Base-by-base conservation (phyloP, 1,140 invertebrate genomes). In the Neotoxoptera formosana region DNA sequence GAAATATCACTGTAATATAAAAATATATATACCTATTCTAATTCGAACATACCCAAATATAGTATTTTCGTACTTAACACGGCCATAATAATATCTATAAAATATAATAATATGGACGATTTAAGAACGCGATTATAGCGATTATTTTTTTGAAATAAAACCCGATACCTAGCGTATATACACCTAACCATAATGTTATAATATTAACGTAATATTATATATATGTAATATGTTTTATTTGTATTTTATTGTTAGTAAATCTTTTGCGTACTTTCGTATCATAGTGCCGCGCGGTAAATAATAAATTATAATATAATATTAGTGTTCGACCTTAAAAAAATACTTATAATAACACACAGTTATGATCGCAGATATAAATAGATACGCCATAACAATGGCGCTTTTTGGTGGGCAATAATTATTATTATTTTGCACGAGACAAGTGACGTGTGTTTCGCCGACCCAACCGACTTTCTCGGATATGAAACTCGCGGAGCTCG, bases 1-100 rank as follows among this genome's bases (percentile, higher is more conserved):
- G 60, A 90, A 67, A 67, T 90, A 90, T 90, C 36, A 67, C 89
- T 90, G 81, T 23, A 21, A 41, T 90, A 67, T n/a, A 45, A 90
- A 45, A 34, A 41, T 90, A 45, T 90, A n/a, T n/a, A n/a, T n/a
- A n/a, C n/a, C n/a, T n/a, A 36, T 60, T 41, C 8, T 45, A 45
- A 67, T 90, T 67, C 67, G 14, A 45, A 23, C 87, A 25, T 89
- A 56, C 21, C 30, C 48, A 53, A 89, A 89, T 89, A 41, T 23
- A 51, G 30, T 30, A 23, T 88, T 21, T 51, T 88, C 34, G 25
- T 34, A 23, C 30, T 76, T 76, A n/a, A 76, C 30, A 76, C 60
- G 11, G 30, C 60, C 14, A n/a, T 76, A 76, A 76, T n/a, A 76
- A 23, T 83, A 83, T 36, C 34, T 83, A 83, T 83, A 83, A 83